Evolutionary conservation across 2,113 vertebrate species (phyloP).

Genomic region (Mormyrus lacerda): DNA sequence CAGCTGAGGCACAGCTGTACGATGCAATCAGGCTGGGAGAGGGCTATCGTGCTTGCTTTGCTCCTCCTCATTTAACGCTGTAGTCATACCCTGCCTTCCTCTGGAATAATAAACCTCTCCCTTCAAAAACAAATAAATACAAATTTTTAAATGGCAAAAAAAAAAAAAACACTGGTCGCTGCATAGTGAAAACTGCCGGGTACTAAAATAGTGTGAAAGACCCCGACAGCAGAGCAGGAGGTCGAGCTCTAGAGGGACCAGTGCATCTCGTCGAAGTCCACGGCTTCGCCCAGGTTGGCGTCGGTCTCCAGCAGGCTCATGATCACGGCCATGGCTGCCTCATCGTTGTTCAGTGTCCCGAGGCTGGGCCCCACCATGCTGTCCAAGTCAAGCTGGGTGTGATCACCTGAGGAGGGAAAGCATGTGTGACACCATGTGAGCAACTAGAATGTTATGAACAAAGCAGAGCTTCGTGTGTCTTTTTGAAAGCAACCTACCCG

Average conservation of each 20-base stretch:
- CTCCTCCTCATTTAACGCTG: background rate
- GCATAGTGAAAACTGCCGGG: slow-evolving; percentile 11
- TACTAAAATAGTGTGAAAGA: background rate
- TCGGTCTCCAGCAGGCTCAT: slow-evolving; percentile 90
- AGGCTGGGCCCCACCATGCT: slow-evolving; percentile 66
- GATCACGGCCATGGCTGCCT: slow-evolving; percentile 78
- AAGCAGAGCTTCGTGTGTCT: background rate
- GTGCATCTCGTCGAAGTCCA: slow-evolving; percentile 75
- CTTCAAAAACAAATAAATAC: slow-evolving; percentile 13
- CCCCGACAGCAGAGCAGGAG: slow-evolving; percentile 14
- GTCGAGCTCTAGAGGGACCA: slow-evolving; percentile 72
- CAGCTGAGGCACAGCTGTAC: background rate
- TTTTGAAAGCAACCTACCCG: slow-evolving; percentile 52
- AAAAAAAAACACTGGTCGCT: slow-evolving; percentile 17
- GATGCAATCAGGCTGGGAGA: background rate
- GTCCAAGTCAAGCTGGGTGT: slow-evolving; percentile 75
- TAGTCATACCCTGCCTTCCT: background rate
- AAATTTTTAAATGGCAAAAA: slow-evolving; percentile 17
- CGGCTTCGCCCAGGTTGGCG: slow-evolving; percentile 68
- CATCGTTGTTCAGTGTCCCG: slow-evolving; percentile 63
- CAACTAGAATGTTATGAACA: background rate
- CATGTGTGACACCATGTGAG: background rate
- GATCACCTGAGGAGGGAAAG: slow-evolving; percentile 55
- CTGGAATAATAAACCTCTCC: background rate
- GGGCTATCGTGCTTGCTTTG: background rate